Conservation (phyloP, 64 coral and sea anemone genomes). For the Anthopleura sola region DNA sequence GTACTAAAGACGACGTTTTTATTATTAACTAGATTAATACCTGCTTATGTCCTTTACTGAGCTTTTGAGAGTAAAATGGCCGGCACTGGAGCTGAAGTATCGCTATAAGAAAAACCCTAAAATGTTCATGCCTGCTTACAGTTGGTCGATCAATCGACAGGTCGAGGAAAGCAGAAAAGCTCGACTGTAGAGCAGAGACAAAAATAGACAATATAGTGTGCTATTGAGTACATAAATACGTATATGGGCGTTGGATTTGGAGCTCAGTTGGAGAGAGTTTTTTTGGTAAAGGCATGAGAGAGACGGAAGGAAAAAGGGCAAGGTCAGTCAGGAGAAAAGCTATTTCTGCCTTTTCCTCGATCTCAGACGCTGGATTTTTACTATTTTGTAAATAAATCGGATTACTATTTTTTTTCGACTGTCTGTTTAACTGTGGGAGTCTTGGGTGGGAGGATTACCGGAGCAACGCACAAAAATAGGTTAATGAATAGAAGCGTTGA, state of each 20-base stretch:
- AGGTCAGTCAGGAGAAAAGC: not conserved
- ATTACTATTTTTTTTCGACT: not conserved
- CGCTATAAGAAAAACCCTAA: not conserved
- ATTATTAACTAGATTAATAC: not conserved
- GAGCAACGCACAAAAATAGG: not conserved
- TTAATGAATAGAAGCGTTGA: not conserved
- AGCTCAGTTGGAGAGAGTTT: not conserved
- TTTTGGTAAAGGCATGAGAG: not conserved
- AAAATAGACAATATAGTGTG: not conserved
- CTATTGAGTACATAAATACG: not conserved
- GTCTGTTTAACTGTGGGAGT: not conserved
- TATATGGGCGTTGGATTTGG: not conserved
- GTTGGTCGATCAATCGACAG: not conserved
- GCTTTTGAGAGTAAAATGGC: not conserved
- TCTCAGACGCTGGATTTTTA: not conserved
- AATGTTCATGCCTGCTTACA: not conserved
- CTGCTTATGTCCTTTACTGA: not conserved
- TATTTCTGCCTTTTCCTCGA: not conserved
- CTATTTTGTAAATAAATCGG: not conserved
- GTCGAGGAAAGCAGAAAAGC: no score
- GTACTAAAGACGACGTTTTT: not conserved
- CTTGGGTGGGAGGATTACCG: not conserved
- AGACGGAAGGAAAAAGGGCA: not conserved
- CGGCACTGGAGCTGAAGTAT: not conserved
- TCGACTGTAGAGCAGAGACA: no score